A percentile compares a stretch with the other conserved stretches of the same genome.
Conservation (phyloP, 37 sponge, comb jelly and placozoan genomes). For the Eunapius fragilis region DNA sequence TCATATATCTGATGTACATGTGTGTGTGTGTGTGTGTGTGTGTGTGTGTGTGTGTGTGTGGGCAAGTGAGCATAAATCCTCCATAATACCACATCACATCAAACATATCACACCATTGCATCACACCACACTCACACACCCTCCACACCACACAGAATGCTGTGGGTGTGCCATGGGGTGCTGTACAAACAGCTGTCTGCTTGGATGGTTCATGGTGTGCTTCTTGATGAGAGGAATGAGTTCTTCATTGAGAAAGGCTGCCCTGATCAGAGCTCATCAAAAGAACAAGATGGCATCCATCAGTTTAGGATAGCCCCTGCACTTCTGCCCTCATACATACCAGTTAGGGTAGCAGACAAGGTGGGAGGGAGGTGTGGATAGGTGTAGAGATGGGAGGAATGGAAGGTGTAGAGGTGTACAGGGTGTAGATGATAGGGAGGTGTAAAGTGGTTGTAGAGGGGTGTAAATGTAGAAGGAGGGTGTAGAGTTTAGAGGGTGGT, state of each 20-base stretch:
- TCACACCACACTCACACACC: background rate
- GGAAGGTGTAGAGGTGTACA: too few species aligned
- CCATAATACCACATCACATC: background rate
- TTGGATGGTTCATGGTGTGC: conserved; percentile 90
- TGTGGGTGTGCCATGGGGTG: conserved; percentile 78
- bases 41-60: too few species aligned
- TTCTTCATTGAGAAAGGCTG: conserved; percentile 71
- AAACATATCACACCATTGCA: background rate
- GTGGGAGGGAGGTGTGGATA: too few species aligned
- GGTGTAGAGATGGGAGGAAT: too few species aligned
- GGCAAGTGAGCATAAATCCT: too few species aligned
- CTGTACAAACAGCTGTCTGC: conserved; percentile 92
- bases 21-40: too few species aligned
- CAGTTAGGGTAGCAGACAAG: conserved; percentile 70
- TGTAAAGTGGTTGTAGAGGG: too few species aligned
- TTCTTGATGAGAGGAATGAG: conserved; percentile 65
- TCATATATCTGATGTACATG: too few species aligned
- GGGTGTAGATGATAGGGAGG: too few species aligned
- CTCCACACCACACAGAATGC: conserved; percentile 40
- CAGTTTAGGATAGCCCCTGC: conserved; percentile 11
- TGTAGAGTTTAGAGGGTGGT: too few species aligned
- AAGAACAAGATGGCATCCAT: conserved; percentile 6
- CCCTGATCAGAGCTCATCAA: background rate
- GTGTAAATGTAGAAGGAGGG: too few species aligned
- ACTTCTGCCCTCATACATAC: conserved; percentile 69